Evolutionary conservation across 2,797 vertebrate species (phyloP).

Genomic region (Lacerta viridis): DNA sequence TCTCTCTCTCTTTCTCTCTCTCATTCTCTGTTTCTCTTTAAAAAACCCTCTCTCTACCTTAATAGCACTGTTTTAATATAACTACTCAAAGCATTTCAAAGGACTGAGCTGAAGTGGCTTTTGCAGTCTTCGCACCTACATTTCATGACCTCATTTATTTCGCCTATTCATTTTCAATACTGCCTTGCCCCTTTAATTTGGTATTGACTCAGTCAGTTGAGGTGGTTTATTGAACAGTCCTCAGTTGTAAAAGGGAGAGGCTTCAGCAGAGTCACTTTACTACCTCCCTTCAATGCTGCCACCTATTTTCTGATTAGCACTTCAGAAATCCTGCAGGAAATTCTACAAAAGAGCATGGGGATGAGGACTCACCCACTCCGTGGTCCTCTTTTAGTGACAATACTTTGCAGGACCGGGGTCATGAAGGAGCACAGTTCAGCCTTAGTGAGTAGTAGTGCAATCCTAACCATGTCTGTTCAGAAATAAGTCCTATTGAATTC

Average conservation of each 20-base stretch:
- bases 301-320: constrained; percentile 55
- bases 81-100: not conserved
- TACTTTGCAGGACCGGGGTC: not conserved
- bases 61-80: not conserved
- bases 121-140: constrained; percentile 57
- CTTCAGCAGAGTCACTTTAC: constrained; percentile 19
- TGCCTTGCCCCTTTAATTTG: not conserved
- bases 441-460: too few species aligned
- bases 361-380: not conserved
- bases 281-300: constrained; percentile 49
- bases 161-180: constrained; percentile 1
- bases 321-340: constrained; percentile 64
- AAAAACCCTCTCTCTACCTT: not conserved
- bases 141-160: constrained; percentile 35
- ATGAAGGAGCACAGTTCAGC: not conserved
- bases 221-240: not conserved
- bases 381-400: not conserved
- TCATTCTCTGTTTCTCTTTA: not conserved
- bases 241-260: constrained; percentile 31
- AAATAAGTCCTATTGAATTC: too few species aligned
- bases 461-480: too few species aligned
- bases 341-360: constrained; percentile 43
- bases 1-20: too few species aligned
- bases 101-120: constrained; percentile 22
- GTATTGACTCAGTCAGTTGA: not conserved